phyloP scores from a whole-genome alignment of 2,797 vertebrate genomes.

The Bovichtus diacanthus region DNA sequence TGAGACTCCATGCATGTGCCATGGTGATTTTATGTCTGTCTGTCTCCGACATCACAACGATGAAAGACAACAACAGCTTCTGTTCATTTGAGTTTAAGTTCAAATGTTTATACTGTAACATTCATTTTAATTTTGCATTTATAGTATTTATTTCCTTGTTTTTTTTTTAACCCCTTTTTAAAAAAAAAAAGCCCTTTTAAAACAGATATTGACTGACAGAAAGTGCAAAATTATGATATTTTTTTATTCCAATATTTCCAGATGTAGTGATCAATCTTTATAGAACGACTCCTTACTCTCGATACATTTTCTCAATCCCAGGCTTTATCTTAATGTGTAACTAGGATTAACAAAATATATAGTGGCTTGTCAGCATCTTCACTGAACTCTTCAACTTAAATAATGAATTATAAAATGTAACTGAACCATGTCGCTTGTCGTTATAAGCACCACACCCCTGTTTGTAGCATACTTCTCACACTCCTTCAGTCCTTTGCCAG shows the following conservation, averaged over 20 bases:
- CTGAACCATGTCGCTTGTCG: background rate
- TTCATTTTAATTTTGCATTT: background rate
- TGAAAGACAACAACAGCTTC: slow-evolving; percentile 20
- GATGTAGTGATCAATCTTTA: no score
- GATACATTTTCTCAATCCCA: background rate
- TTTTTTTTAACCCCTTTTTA: background rate
- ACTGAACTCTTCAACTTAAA: background rate
- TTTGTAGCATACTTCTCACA: slow-evolving; percentile 15
- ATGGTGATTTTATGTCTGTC: slow-evolving; percentile 32
- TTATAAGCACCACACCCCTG: slow-evolving; percentile 14
- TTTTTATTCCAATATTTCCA: background rate
- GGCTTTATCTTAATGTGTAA: background rate
- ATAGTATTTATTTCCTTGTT: background rate
- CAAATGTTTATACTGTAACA: background rate
- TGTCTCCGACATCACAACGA: slow-evolving; percentile 28
- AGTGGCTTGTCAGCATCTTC: background rate
- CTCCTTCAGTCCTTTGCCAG: slow-evolving; percentile 3
- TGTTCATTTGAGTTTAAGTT: background rate
- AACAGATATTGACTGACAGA: background rate
- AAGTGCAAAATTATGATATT: background rate
- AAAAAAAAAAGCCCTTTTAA: background rate
- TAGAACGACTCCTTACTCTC: background rate
- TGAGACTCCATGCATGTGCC: slow-evolving; percentile 17
- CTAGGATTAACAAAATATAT: background rate
- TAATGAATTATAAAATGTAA: background rate